Base-by-base conservation (phyloP, 2,888 invertebrate genomes). In the Netelia inedita region DNA sequence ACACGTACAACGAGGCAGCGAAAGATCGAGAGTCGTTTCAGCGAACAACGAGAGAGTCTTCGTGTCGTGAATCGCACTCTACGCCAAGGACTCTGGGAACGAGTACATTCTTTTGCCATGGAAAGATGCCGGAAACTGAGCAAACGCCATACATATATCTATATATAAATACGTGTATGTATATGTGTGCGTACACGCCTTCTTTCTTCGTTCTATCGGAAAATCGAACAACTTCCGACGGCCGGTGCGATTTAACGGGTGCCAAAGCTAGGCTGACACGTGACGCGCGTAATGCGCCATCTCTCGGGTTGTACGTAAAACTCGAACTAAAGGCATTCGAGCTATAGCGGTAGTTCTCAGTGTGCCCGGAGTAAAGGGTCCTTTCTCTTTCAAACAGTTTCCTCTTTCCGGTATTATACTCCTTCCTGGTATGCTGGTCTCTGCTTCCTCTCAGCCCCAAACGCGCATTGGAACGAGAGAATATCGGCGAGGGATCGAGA, bases 171-270 rank as follows among this genome's bases (percentile, higher is more conserved):
- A 6, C n/a, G 16, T 43, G 41, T 66, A 10, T 73, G 21, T 53
- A 11, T 19, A n/a, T 72, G n/a, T 21, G 43, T n/a, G 16, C n/a
- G 61, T 1, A 43, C 10, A 53, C 57, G 61, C 57, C 50, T 69
- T 14, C 46, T 65, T 65, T 66, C 57, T 78, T 65, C 79, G 59
- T 82, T 86, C 86, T 76, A 79, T 82, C 73, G 82, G 79, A 86
- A 86, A 82, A 79, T 84, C 82, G 72, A 87, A 82, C 80, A 85
- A 81, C 85, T 82, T 85, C 87, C 85, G 87, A 80, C 65, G 59
- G 82, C 80, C 75, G 82, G 82, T 57, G 57, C 74, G 78, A 84
- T 80, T 87, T 80, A 87, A 84, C 87, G 85, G 66, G 74, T 84
- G 87, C 85, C 84, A 82, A 82, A 87, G 74, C 57, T 19, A 66